These are phyloP conservation scores for Galemys pyrenaicus DNA, from an alignment of 2,113 vertebrate species.

Conservation along the genomic window DNA sequence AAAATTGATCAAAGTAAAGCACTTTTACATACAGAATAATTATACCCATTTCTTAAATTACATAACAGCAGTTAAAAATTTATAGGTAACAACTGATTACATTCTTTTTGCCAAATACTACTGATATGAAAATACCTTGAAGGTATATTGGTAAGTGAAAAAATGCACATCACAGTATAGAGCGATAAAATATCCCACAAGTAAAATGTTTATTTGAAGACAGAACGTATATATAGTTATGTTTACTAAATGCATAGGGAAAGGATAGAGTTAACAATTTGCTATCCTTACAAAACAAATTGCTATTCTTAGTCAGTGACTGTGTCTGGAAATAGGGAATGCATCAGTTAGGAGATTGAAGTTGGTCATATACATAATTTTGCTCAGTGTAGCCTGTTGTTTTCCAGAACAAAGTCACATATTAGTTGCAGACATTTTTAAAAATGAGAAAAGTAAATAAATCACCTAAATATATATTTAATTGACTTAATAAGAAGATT, in stretches of 20 bases:
- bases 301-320: not conserved
- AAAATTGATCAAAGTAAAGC: not conserved
- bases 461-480: not conserved
- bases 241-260: not conserved
- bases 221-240: not conserved
- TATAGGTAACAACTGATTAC: not conserved
- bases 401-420: constrained; percentile 3
- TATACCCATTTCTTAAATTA: not conserved
- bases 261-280: not conserved
- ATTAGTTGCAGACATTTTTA: not conserved
- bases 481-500: constrained; percentile 39
- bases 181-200: not conserved
- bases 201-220: not conserved
- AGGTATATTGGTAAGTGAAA: not conserved
- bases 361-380: not conserved
- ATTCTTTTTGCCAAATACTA: not conserved
- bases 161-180: not conserved
- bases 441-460: not conserved
- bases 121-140: not conserved
- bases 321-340: not conserved
- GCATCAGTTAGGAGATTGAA: not conserved
- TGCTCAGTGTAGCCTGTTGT: not conserved
- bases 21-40: not conserved
- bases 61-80: not conserved
- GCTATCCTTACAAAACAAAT: not conserved